Base-by-base conservation (phyloP, 2,888 invertebrate genomes). In the Criorhina ranunculi region DNA sequence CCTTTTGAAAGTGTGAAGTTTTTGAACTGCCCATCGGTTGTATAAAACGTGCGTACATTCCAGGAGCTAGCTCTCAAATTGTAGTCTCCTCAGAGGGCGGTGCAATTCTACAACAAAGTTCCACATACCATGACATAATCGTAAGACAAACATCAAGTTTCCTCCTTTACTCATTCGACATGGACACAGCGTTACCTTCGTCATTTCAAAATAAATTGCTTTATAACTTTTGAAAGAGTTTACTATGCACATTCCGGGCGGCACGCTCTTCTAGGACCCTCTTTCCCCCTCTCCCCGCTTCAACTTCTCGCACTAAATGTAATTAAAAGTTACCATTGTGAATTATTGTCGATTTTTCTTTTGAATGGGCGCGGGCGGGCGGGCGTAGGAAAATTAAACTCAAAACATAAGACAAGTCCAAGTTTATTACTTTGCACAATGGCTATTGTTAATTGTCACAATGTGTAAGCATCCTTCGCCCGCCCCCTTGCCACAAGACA, bases 401-500 rank as follows among this genome's bases (percentile, higher is more conserved):
- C 59, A 60, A 85, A 85, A 85, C 59, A 80, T 64, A 79, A 76
- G 66, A 85, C 75, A 70, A 76, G 80, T 80, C 79, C 85, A 85
- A 85, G 80, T 85, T 85, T 85, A 85, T 80, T 85, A 85, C 80
- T 85, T 85, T 80, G 70, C 66, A 85, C 85, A 85, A 85, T 80
- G 75, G 85, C 85, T 70, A 80, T 76, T 85, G 75, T 85, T 85
- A 85, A 85, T 80, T 79, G 75, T 85, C 70, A 85, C 85, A 85
- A 80, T 85, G 85, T 85, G 75, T 76, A 85, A 76, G 76, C 75
- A n/a, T n/a, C n/a, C n/a, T 66, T 55, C 70, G 53, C 67, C 42
- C n/a, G n/a, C n/a, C n/a, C n/a, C n/a, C n/a, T n/a, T n/a, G n/a
- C n/a, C n/a, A n/a, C n/a, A 64, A 85, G 70, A 85, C 80, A 80